These are phyloP conservation scores for Brienomyrus longianalis DNA, from an alignment of 2,113 vertebrate species.

Conservation along the genomic window DNA sequence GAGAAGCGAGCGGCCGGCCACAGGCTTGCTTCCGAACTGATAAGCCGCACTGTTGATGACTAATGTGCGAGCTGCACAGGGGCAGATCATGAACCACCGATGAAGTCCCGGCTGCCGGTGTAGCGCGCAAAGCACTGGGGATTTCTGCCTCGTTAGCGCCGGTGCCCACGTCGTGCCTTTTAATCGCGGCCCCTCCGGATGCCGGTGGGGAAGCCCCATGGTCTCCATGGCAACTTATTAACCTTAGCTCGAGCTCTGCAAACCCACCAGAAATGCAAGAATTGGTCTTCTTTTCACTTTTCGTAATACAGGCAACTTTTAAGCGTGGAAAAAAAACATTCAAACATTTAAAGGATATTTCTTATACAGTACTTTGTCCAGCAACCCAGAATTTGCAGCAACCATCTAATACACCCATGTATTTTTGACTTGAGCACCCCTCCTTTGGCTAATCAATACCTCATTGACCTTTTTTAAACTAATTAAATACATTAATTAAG, in stretches of 20 bases:
- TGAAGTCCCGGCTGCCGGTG: slow-evolving; percentile 21
- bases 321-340: not conserved
- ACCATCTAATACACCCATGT: not conserved
- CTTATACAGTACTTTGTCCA: not conserved
- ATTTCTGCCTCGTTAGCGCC: slow-evolving; percentile 44
- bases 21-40: not conserved
- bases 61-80: not conserved
- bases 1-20: not conserved
- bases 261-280: not conserved
- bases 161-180: slow-evolving; percentile 40
- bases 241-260: slow-evolving; percentile 18
- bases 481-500: not conserved
- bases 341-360: not conserved
- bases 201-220: slow-evolving; percentile 35
- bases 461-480: not conserved
- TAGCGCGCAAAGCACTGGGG: slow-evolving; percentile 42
- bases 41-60: not conserved
- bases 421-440: not conserved
- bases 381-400: not conserved
- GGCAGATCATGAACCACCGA: not conserved
- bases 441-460: not conserved
- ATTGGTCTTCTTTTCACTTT: not conserved
- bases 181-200: slow-evolving; percentile 50
- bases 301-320: not conserved
- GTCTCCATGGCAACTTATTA: slow-evolving; percentile 41